Percentiles rank a stretch among this genome's conserved stretches.
These are phyloP conservation scores for Patiria miniata DNA, from an alignment of 35 echinoderm and acorn worm genomes.

Conservation along the genomic window DNA sequence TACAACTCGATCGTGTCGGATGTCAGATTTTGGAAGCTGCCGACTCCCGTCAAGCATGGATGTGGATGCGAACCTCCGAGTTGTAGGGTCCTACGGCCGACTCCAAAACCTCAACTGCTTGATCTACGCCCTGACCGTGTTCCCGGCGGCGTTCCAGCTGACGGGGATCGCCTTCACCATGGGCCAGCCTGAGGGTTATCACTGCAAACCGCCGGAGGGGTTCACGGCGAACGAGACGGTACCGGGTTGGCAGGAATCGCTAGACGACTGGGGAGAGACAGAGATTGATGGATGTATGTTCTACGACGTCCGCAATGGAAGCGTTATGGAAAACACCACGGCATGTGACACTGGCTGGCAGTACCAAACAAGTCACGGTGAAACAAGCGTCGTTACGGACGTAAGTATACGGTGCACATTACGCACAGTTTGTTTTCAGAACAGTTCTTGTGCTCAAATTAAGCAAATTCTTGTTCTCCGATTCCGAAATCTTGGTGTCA, in stretches of 20 bases:
- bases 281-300: not conserved
- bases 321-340: not conserved
- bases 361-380: not conserved
- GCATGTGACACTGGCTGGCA: not conserved
- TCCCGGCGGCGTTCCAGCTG: conserved; percentile 4
- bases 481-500: too few relatives aligned
- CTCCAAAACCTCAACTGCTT: not conserved
- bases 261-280: not conserved
- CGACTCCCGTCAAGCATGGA: too few relatives aligned
- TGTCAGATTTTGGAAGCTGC: too few relatives aligned
- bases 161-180: conserved; percentile 13
- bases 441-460: too few relatives aligned
- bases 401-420: not conserved
- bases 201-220: not conserved
- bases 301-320: not conserved
- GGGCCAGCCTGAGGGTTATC: not conserved
- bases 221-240: conserved; percentile 1
- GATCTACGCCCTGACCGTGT: not conserved
- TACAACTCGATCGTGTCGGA: too few relatives aligned
- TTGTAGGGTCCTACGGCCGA: not conserved
- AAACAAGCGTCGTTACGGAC: not conserved
- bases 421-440: too few relatives aligned
- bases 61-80: not conserved
- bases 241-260: not conserved
- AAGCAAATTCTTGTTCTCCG: too few relatives aligned